Conservation (phyloP, 2,797 vertebrate genomes). For the Labeo calbasu region DNA sequence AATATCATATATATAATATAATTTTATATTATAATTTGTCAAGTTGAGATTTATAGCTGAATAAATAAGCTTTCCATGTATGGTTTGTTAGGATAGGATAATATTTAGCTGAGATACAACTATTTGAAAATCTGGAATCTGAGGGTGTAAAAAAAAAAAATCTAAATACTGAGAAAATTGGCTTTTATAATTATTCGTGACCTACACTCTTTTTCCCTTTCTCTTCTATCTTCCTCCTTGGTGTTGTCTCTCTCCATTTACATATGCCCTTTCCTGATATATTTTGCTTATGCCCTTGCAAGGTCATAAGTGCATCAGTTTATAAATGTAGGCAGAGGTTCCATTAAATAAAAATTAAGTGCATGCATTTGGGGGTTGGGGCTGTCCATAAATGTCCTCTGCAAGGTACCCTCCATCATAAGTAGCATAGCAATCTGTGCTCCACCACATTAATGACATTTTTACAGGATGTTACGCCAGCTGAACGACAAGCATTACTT, state of each 20-base stretch:
- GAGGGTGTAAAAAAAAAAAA: no score
- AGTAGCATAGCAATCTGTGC: background rate
- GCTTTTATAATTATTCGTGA: background rate
- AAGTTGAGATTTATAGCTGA: no score
- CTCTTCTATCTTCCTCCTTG: background rate
- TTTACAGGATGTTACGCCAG: slow-evolving; percentile 9
- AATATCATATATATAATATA: background rate
- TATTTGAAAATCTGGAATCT: no score
- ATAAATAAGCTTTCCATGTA: no score
- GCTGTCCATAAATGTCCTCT: background rate
- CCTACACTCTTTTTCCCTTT: background rate
- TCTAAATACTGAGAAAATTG: no score
- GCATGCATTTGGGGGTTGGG: background rate
- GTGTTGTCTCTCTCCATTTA: background rate
- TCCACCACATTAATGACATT: background rate
- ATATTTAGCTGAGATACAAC: no score
- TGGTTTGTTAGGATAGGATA: no score
- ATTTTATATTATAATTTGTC: background rate
- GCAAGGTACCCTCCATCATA: background rate
- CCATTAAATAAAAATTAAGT: background rate
- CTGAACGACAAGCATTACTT: background rate
- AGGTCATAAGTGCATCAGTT: background rate
- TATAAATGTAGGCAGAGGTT: background rate
- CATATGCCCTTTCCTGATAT: background rate
- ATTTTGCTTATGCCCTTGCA: background rate